Evolutionary conservation across 2,797 vertebrate species (phyloP).

Genomic region (Enoplosus armatus): DNA sequence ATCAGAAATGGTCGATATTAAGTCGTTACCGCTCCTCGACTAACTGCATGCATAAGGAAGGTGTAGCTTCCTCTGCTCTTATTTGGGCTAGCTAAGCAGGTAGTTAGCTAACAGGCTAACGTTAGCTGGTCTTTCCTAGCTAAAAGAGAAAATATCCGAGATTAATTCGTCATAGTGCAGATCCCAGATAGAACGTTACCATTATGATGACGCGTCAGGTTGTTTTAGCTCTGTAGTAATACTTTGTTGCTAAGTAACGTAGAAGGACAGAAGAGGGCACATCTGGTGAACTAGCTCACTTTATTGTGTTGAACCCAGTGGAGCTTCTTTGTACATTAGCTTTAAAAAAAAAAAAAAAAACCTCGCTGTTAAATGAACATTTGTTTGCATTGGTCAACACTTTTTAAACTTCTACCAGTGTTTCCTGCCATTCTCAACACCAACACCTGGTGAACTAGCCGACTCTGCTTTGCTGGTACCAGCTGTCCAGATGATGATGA

Average conservation of each 20-base stretch:
- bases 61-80: background rate
- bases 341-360: too few species aligned
- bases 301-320: background rate
- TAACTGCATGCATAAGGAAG: rapidly evolving
- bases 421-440: background rate
- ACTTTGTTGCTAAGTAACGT: background rate
- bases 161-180: too few species aligned
- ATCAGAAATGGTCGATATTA: rapidly evolving
- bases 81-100: conserved; percentile 10
- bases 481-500: background rate
- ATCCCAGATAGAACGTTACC: background rate
- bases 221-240: background rate
- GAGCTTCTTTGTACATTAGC: too few species aligned
- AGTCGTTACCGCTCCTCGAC: rapidly evolving
- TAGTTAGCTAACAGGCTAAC: conserved; percentile 65
- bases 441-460: background rate
- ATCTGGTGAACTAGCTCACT: conserved; percentile 9
- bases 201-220: too few species aligned
- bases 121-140: conserved; percentile 36
- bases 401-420: background rate
- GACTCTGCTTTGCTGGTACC: background rate
- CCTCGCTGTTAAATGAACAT: too few species aligned
- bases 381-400: background rate
- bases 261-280: background rate
- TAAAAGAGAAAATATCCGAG: background rate